Evolutionary conservation across 1,140 invertebrate species (phyloP).

Genomic region (Penaeus vannamei): DNA sequence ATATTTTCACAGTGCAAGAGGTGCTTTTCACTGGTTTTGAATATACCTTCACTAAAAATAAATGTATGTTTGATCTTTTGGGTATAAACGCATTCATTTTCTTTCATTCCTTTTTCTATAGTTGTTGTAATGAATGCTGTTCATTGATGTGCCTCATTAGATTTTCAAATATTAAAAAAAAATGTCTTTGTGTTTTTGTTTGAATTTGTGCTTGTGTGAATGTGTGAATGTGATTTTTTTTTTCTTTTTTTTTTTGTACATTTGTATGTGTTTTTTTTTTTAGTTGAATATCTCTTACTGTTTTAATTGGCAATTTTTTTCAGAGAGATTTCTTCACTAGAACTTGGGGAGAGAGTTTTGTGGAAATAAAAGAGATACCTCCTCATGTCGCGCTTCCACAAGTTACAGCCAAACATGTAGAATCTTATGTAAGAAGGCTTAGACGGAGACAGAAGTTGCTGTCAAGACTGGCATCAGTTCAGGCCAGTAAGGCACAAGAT

Average conservation of each 20-base stretch:
- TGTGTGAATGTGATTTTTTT: not conserved
- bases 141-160: too few species aligned
- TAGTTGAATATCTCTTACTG: not conserved
- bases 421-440: constrained; percentile 83
- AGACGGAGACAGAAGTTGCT: constrained; percentile 57
- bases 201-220: not conserved
- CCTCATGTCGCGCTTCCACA: constrained; percentile 87
- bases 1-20: too few species aligned
- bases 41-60: not conserved
- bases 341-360: constrained; percentile 96
- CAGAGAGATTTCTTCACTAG: constrained; percentile 93
- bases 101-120: too few species aligned
- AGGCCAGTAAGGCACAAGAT: constrained; percentile 58
- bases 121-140: too few species aligned
- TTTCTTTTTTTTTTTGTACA: not conserved
- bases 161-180: too few species aligned
- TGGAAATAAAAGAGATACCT: constrained; percentile 84
- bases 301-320: constrained; percentile 57
- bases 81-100: too few species aligned
- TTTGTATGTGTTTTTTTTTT: not conserved
- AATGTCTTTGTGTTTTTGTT: too few species aligned
- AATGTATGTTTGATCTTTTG: too few species aligned
- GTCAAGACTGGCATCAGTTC: constrained; percentile 31
- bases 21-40: not conserved
- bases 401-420: constrained; percentile 87